Conservation (phyloP, 2,113 vertebrate genomes). For the Junco hyemalis region DNA sequence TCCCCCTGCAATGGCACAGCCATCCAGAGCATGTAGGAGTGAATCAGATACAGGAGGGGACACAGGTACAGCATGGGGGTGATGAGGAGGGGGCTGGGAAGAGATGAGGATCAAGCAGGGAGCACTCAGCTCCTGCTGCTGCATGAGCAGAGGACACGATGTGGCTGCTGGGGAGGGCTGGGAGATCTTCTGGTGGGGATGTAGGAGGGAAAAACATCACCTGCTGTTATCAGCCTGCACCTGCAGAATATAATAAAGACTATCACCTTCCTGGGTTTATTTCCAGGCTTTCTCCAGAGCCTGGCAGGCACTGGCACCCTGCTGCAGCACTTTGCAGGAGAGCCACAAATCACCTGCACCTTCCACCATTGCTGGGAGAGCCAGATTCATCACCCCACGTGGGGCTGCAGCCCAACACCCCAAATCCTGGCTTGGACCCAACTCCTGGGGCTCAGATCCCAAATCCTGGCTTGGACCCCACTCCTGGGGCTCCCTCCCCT, state of each 20-base stretch:
- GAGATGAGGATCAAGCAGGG: neutral
- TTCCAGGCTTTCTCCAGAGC: neutral
- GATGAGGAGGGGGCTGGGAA: neutral
- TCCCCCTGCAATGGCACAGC: rapidly evolving
- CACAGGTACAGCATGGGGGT: rapidly evolving
- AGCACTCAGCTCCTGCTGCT: neutral
- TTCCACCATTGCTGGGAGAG: neutral
- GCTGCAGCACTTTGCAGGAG: neutral
- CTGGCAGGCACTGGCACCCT: neutral
- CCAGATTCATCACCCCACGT: rapidly evolving
- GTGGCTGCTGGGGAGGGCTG: neutral
- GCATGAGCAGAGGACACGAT: rapidly evolving
- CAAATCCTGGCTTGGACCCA: neutral
- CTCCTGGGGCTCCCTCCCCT: neutral
- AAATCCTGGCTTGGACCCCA: rapidly evolving
- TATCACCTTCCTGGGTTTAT: neutral
- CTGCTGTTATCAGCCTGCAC: neutral
- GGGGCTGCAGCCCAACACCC: neutral
- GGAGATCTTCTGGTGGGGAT: neutral
- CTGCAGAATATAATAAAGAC: neutral
- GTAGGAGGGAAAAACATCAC: neutral
- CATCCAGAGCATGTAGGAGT: rapidly evolving
- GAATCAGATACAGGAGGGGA: neutral
- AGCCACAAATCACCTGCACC: neutral
- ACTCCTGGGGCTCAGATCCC: neutral